Conservation (phyloP, 2,888 invertebrate species). For the Archips crataeganus region DNA sequence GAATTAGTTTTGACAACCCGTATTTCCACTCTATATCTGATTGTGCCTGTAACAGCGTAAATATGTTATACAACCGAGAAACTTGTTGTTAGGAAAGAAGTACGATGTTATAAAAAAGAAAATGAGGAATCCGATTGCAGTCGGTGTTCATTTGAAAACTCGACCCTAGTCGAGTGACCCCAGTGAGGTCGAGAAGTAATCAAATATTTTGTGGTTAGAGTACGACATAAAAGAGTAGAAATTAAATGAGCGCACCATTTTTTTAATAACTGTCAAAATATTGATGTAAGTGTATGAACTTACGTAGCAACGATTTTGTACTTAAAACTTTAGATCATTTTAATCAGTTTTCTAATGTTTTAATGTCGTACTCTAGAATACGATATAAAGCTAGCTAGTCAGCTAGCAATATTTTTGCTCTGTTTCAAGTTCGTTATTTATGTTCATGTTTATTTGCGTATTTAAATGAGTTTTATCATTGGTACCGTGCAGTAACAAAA, state of each 20-base stretch:
- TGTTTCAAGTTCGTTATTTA: slow-evolving; percentile 1
- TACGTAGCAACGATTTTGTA: no score
- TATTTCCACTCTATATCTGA: slow-evolving; percentile 99
- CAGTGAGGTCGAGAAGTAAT: slow-evolving; percentile 4
- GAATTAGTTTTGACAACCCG: slow-evolving; percentile 98
- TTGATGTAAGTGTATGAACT: no score
- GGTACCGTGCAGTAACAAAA: not conserved
- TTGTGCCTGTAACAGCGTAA: slow-evolving; percentile 91
- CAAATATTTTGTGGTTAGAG: not conserved
- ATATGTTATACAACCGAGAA: slow-evolving; percentile 10
- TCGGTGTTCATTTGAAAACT: slow-evolving; percentile 27
- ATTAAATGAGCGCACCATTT: no score
- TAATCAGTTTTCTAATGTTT: no score
- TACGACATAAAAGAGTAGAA: no score
- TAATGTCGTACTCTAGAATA: no score
- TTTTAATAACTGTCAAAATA: no score
- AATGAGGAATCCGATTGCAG: slow-evolving; percentile 26
- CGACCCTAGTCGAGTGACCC: not conserved
- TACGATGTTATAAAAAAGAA: not conserved
- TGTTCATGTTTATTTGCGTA: not conserved
- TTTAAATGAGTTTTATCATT: not conserved
- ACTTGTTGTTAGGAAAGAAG: not conserved
- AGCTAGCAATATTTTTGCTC: not conserved
- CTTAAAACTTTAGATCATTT: no score
- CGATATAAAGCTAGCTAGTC: no score